Base-by-base conservation (phyloP, 2,888 invertebrate genomes). In the Archaeoteleia sp. region DNA sequence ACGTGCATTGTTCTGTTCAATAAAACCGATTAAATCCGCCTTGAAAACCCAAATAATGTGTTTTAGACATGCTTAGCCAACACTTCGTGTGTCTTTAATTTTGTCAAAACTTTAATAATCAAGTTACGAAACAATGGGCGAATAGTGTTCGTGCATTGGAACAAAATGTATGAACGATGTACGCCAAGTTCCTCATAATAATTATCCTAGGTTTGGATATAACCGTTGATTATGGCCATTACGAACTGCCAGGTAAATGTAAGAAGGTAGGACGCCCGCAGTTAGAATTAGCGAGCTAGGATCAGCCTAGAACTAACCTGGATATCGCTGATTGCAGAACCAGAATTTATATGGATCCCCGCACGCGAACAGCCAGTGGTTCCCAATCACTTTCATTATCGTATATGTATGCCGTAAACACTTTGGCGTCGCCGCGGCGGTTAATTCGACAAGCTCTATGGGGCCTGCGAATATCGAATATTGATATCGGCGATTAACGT, bases 281-380 rank as follows among this genome's bases (percentile, higher is more conserved):
- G 82, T 79, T 78, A 77, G 77, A 81, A 82, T 83, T 82, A 81
- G 82, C 76, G 76, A 74, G 76, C 74, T 76, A 78, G 81, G 78
- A 80, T 78, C 80, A 82, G 81, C 82, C 83, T 82, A 82, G 81
- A 81, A 81, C 81, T 79, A 80, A 83, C 83, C 81, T 82, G 78
- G 82, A 83, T 83, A 82, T 78, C 78, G 81, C 79, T 83, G 83
- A 84, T 85, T 82, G 82, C 81, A 79, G 82, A 84, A 84, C 83
- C 82, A 82, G 84, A 84, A 84, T 84, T 83, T 85, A 84, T 85
- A 84, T 84, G 83, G 84, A 82, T 82, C 78, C 74, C 62, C 73
- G 82, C 84, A 85, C 84, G 84, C 84, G 81, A 82, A 39, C 68
- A 66, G 49, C 77, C 82, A 82, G 83, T 70, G 80, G 76, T 76